Conservation (phyloP, 2,113 vertebrate genomes). For the Salvelinus alpinus region DNA sequence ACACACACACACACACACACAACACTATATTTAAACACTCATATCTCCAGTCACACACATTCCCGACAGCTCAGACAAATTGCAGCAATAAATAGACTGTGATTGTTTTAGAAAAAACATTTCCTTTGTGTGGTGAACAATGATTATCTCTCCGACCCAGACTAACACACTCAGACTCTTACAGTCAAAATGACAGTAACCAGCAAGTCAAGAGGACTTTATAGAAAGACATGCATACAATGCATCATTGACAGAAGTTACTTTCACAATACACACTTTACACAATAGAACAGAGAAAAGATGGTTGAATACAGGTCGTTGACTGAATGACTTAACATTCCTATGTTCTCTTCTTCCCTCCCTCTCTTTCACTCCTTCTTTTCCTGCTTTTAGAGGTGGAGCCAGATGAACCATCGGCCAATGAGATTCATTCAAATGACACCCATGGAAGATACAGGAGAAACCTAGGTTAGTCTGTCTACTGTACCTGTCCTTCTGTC, state of each 20-base stretch:
- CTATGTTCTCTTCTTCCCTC: not conserved
- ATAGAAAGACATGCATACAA: too few species aligned
- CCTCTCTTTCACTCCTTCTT: not conserved
- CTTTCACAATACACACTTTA: too few species aligned
- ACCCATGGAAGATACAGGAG: conserved; percentile 49
- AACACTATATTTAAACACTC: conserved; percentile 14
- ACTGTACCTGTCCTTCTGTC: conserved; percentile 1
- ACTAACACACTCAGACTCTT: not conserved
- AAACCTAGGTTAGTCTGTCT: conserved; percentile 60
- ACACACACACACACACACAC: too few species aligned
- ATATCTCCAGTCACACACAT: conserved; percentile 19
- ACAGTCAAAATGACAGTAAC: not conserved
- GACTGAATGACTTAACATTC: conserved; percentile 17
- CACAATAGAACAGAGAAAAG: too few species aligned
- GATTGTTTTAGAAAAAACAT: conserved; percentile 65
- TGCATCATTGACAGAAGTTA: too few species aligned
- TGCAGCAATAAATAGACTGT: conserved; percentile 63
- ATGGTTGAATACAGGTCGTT: too few species aligned
- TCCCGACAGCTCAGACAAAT: conserved; percentile 57
- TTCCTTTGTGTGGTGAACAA: conserved; percentile 68
- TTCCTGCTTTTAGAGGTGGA: conserved; percentile 7
- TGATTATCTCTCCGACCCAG: conserved; percentile 24
- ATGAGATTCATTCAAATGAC: conserved; percentile 39
- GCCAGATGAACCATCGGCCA: conserved; percentile 55
- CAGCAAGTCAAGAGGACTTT: too few species aligned